These are phyloP conservation scores for Eulimnadia texana DNA, from an alignment of 1,140 invertebrate species.

Conservation along the genomic window DNA sequence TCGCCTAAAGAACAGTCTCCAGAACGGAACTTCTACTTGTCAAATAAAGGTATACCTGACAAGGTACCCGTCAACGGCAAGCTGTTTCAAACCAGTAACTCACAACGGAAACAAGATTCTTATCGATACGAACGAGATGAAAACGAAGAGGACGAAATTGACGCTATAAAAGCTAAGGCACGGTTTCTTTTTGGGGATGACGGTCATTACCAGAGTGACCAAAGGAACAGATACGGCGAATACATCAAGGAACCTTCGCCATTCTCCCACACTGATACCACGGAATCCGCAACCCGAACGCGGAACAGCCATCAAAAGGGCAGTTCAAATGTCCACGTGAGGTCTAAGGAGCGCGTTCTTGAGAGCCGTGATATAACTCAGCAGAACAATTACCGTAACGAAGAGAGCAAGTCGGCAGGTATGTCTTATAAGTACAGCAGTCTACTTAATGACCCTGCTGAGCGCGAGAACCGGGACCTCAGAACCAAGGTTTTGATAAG, in stretches of 20 bases:
- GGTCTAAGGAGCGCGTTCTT: neutral
- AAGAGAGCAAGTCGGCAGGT: neutral
- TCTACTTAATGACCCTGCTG: neutral
- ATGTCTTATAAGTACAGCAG: neutral
- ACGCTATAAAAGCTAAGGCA: slow-evolving; percentile 11
- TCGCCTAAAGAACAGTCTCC: slow-evolving; percentile 18
- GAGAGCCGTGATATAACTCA: neutral
- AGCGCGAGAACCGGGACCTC: neutral
- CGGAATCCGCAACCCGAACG: neutral
- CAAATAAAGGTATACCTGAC: neutral
- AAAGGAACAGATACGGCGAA: neutral
- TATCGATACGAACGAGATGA: slow-evolving; percentile 32
- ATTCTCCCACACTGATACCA: neutral
- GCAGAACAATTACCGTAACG: neutral
- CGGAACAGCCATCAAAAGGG: slow-evolving; percentile 23
- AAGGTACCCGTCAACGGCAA: neutral
- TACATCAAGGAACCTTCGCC: neutral
- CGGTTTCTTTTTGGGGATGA: slow-evolving; percentile 21
- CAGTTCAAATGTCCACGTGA: slow-evolving; percentile 21
- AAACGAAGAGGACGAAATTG: slow-evolving; percentile 23
- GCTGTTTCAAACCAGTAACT: neutral
- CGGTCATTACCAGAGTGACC: slow-evolving; percentile 18
- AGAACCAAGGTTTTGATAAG: neutral
- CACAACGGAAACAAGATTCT: slow-evolving; percentile 19
- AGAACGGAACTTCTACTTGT: slow-evolving; percentile 2